Evolutionary conservation across 2,797 vertebrate species (phyloP).

Genomic region (Hyperoplus lanceolatus): DNA sequence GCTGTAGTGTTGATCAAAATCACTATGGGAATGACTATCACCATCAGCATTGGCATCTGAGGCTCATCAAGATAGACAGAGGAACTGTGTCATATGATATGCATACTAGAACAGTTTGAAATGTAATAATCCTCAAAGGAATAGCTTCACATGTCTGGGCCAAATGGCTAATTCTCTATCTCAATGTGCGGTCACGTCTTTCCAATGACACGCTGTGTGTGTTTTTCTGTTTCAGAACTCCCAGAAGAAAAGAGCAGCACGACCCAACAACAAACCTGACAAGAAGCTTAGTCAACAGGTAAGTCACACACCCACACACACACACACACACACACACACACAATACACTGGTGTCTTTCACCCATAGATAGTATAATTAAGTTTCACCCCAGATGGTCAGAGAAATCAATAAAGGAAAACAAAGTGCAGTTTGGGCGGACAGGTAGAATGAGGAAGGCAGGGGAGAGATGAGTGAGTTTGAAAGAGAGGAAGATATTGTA

Average conservation of each 20-base stretch:
- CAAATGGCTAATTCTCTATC: background rate
- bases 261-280: constrained; percentile 92
- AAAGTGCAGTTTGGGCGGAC: background rate
- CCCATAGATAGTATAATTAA: too few relatives aligned
- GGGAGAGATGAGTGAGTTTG: background rate
- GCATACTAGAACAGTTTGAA: too few relatives aligned
- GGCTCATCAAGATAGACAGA: background rate
- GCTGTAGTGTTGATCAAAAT: constrained; percentile 42
- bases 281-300: constrained; percentile 94
- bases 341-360: background rate
- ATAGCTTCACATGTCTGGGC: background rate
- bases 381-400: background rate
- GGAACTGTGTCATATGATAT: background rate
- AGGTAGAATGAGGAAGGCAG: background rate
- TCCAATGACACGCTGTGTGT: constrained; percentile 47
- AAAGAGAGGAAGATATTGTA: background rate
- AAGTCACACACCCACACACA: constrained; percentile 50
- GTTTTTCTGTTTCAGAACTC: constrained; percentile 87
- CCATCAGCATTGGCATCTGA: constrained; percentile 28
- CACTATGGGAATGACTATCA: constrained; percentile 33
- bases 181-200: background rate
- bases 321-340: constrained; percentile 11
- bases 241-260: constrained; percentile 92
- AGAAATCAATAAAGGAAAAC: constrained; percentile 50
- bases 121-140: too few relatives aligned